Base-by-base conservation (phyloP, 2,888 invertebrate genomes). In the Orthonychiurus folsomi region DNA sequence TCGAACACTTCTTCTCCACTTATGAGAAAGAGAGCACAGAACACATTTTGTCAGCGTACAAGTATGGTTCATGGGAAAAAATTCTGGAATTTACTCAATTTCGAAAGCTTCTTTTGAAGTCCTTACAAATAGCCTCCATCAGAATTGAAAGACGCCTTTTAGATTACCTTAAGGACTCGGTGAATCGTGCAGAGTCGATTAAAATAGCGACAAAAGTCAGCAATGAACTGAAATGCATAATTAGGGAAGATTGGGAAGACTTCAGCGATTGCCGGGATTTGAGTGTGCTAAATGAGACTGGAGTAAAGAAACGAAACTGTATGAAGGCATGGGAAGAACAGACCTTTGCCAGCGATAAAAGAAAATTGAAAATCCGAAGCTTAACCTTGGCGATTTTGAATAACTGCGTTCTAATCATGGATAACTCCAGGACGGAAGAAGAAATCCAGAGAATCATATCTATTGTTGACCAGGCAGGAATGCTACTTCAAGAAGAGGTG, bases 1-100 rank as follows among this genome's bases (percentile, higher is more conserved):
- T 92, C 15, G 80, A 89, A 62, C 87, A 88, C 74, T 93, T 94
- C 80, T 94, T 93, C 78, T 84, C 86, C 53, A 85, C 87, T 67
- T 93, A 91, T 77, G 87, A 88, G 73, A 91, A 89, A 79, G 94
- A 95, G 89, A 89, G 91, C 74, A 84, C 90, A 56, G 95, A 95
- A 77, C 90, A 93, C 76, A 82, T 95, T 60, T 89, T 93, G 26
- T 86, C 89, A 74, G 89, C 91, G 9, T 95, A 94, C 80, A 93
- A 94, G 76, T 94, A 87, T 78, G 94, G 95, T 15, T 93, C 94
- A 54, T 94, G 94, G 80, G 85, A 87, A 71, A 93, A 94, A 82
- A 83, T 95, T 70, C 85, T 88, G 71, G 94, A 95, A 77, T 88
- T 96, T 76, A 85, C 89, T 74, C 85, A 87, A 75, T 89, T 94